Evolutionary conservation across 2,113 vertebrate genomes (phyloP).

Genomic region (Bambusicola thoracicus): DNA sequence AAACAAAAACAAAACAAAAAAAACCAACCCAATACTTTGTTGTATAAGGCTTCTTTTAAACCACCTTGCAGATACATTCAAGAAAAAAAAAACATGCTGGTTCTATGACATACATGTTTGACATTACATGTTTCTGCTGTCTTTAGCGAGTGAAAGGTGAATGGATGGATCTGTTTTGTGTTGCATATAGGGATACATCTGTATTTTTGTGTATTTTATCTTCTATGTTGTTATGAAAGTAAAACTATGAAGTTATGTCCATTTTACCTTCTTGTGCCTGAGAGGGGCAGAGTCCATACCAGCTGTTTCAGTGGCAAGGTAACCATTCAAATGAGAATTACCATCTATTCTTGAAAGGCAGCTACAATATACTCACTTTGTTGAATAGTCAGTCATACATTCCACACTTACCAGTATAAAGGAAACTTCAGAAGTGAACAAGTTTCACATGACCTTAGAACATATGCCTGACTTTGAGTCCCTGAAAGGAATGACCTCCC

Average conservation of each 20-base stretch:
- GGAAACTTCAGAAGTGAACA: neutral
- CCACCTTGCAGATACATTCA: neutral
- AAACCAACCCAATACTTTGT: neutral
- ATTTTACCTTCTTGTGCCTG: neutral
- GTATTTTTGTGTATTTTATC: neutral
- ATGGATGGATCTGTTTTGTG: neutral
- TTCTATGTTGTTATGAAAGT: neutral
- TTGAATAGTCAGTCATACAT: neutral
- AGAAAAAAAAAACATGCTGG: neutral
- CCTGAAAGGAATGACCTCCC: slow-evolving; percentile 1
- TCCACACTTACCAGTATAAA: neutral
- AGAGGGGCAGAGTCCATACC: neutral
- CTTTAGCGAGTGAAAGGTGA: neutral
- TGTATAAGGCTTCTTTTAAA: neutral
- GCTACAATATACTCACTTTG: neutral
- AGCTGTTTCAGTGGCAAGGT: neutral
- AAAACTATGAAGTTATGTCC: neutral
- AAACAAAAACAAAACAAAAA: neutral
- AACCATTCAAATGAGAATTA: neutral
- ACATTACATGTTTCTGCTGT: neutral
- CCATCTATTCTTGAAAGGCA: neutral
- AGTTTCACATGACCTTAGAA: slow-evolving; percentile 43
- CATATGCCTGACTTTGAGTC: neutral
- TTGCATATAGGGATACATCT: neutral
- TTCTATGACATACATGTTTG: neutral